Percentiles rank a stretch among this genome's conserved stretches.
Evolutionary conservation across 1,140 invertebrate species (phyloP).

Genomic region (Leptinotarsa defecta): DNA sequence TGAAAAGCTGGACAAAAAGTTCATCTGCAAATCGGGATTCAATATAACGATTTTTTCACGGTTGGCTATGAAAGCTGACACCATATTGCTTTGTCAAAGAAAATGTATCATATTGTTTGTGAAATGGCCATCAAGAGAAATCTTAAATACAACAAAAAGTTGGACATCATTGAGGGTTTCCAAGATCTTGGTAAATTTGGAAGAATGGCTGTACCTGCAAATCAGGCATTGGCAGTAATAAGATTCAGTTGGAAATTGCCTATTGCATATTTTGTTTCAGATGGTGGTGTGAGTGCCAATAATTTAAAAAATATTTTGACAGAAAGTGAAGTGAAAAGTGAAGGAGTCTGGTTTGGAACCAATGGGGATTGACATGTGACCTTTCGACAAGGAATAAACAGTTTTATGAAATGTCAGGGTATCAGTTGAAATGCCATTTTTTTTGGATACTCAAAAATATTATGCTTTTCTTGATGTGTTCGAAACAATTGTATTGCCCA

Average conservation of each 20-base stretch:
- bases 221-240: constrained; percentile 6
- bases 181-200: not conserved
- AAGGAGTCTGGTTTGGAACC: too few relatives aligned
- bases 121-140: too few relatives aligned
- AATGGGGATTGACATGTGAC: too few relatives aligned
- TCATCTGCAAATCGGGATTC: constrained; percentile 2
- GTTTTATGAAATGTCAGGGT: not conserved
- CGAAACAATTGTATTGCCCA: not conserved
- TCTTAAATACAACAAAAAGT: constrained; percentile 3
- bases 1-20: constrained; percentile 7
- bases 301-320: not conserved
- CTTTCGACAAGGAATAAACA: too few relatives aligned
- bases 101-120: too few relatives aligned
- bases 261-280: not conserved
- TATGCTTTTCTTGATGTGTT: not conserved
- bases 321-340: not conserved
- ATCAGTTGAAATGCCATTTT: not conserved
- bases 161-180: not conserved
- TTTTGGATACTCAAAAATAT: not conserved
- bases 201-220: constrained; percentile 11
- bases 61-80: constrained; percentile 1
- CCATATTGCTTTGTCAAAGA: not conserved
- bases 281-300: not conserved
- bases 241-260: not conserved
- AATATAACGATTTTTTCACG: constrained; percentile 7